Conservation (phyloP, 2,113 vertebrate genomes). For the Oreochromis spilurus region DNA sequence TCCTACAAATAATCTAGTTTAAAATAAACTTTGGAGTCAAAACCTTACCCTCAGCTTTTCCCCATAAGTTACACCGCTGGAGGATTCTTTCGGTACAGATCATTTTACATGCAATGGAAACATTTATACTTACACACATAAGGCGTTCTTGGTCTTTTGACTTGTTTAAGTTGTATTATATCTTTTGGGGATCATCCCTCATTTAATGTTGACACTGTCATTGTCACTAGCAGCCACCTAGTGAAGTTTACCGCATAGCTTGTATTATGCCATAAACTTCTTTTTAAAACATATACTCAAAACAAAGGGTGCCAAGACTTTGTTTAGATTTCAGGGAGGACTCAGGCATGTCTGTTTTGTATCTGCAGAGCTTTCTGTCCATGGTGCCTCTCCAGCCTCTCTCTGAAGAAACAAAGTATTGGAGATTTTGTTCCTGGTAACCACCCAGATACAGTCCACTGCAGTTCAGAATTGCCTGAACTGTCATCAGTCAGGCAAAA, state of each 20-base stretch:
- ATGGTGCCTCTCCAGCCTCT: neutral
- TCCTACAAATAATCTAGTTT: neutral
- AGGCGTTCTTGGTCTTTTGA: neutral
- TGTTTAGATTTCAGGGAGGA: constrained; percentile 54
- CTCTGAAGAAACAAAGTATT: neutral
- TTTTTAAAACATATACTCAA: neutral
- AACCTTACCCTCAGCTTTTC: neutral
- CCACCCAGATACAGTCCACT: neutral
- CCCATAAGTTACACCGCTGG: neutral
- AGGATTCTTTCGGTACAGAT: neutral
- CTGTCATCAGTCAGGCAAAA: neutral
- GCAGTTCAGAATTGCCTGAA: neutral
- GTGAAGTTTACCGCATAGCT: neutral
- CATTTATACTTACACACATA: neutral
- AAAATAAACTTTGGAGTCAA: neutral
- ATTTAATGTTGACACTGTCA: neutral
- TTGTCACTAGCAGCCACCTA: neutral
- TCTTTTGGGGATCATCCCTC: neutral
- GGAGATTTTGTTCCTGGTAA: neutral
- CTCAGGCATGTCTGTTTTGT: constrained; percentile 40
- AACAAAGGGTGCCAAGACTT: neutral
- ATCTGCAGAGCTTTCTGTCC: neutral
- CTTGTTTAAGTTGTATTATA: neutral
- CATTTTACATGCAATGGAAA: neutral
- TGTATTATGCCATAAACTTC: neutral